phyloP scores from a whole-genome alignment of 2,797 vertebrate species.

The Eulemur rubriventer region DNA sequence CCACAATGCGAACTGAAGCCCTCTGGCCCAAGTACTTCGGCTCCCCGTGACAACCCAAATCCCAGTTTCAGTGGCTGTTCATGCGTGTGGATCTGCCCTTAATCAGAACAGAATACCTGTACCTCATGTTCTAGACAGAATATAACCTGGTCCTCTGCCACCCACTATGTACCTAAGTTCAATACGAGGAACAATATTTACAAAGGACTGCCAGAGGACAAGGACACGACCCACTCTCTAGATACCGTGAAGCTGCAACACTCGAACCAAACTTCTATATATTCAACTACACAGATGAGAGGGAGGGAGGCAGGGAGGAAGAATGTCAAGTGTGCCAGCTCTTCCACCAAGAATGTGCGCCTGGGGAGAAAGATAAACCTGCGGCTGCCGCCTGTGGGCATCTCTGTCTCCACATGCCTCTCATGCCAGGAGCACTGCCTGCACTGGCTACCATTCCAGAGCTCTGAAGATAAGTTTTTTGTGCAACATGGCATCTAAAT shows the following conservation, averaged over 20 bases:
- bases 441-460: background rate
- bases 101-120: background rate
- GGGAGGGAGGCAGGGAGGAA: no score
- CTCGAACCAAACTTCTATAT: accelerated
- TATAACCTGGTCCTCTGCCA: background rate
- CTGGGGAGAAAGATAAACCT: background rate
- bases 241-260: background rate
- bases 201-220: background rate
- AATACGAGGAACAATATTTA: background rate
- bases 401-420: background rate
- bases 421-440: background rate
- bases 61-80: background rate
- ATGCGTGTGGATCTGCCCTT: background rate
- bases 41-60: background rate
- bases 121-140: background rate
- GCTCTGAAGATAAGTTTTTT: background rate
- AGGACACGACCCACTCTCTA: accelerated
- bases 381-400: background rate
- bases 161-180: background rate
- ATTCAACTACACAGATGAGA: accelerated
- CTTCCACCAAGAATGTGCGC: accelerated
- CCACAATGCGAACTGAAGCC: background rate
- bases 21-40: no score
- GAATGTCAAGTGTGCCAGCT: background rate
- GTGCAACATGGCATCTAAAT: background rate